These are phyloP conservation scores for Antrozous pallidus DNA, from an alignment of 2,797 vertebrate species.

Conservation along the genomic window DNA sequence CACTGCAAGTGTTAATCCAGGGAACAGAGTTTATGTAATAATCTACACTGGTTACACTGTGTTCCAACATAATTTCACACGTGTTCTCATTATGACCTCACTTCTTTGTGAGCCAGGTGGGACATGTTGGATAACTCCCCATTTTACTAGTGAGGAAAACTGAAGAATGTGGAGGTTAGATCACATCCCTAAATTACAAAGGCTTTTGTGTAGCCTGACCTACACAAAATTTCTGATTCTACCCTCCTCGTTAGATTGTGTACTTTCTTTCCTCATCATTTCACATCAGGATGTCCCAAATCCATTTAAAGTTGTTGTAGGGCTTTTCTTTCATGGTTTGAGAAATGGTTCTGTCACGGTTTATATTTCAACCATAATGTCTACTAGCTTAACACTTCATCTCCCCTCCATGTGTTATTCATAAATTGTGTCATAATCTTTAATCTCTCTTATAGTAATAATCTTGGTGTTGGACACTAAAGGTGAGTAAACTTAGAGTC, in stretches of 20 bases:
- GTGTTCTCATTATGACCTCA: background rate
- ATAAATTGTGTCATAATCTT: background rate
- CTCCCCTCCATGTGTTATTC: background rate
- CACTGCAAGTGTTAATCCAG: background rate
- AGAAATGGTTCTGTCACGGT: background rate
- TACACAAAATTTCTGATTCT: background rate
- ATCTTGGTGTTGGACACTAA: background rate
- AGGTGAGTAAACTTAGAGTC: conserved; percentile 8
- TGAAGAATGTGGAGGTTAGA: background rate
- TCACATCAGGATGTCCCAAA: background rate
- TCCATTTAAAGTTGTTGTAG: background rate
- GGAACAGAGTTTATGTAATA: background rate
- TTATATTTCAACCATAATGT: background rate
- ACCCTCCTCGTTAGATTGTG: fast-evolving
- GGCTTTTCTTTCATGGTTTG: background rate
- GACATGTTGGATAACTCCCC: background rate
- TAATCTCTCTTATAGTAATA: background rate
- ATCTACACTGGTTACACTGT: background rate
- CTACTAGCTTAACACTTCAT: background rate
- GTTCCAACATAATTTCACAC: background rate
- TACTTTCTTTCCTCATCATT: background rate
- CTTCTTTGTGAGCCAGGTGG: background rate
- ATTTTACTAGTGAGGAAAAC: background rate
- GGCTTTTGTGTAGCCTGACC: background rate
- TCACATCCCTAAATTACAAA: background rate